Conservation (phyloP, 2,888 invertebrate species). For the Teleogryllus oceanicus region DNA sequence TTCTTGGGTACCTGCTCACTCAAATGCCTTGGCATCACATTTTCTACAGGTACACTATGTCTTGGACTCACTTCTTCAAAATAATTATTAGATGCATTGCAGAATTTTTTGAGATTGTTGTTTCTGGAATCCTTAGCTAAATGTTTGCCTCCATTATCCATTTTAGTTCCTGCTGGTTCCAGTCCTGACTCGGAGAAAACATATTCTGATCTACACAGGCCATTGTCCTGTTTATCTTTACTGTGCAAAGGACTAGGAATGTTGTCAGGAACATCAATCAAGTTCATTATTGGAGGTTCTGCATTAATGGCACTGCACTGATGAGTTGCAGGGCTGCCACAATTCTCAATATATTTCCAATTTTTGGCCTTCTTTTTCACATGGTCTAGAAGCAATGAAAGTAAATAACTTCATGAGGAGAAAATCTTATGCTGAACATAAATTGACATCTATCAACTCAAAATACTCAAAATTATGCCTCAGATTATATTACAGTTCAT, state of each 20-base stretch:
- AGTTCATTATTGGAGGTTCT: slow-evolving; percentile 25
- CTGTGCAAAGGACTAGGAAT: slow-evolving; percentile 12
- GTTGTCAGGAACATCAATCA: slow-evolving; percentile 26
- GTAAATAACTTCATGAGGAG: too few relatives aligned
- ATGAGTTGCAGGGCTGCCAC: slow-evolving; percentile 20
- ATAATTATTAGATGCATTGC: slow-evolving; percentile 26
- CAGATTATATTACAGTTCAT: too few relatives aligned
- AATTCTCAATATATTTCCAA: slow-evolving; percentile 30
- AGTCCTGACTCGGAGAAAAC: slow-evolving; percentile 32
- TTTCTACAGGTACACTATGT: slow-evolving; percentile 27
- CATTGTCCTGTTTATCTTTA: slow-evolving; percentile 24
- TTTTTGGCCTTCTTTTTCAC: slow-evolving; percentile 27
- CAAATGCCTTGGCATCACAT: slow-evolving; percentile 24
- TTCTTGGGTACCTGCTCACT: slow-evolving; percentile 22
- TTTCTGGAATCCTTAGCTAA: slow-evolving; percentile 30
- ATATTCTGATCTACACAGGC: slow-evolving; percentile 32
- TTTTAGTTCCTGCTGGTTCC: slow-evolving; percentile 24
- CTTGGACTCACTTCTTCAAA: slow-evolving; percentile 30
- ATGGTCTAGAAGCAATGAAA: slow-evolving; percentile 11
- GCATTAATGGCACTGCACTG: background rate
- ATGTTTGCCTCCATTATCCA: slow-evolving; percentile 27
- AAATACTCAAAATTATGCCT: too few relatives aligned
- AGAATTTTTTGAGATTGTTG: slow-evolving; percentile 25
- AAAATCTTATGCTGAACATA: too few relatives aligned
- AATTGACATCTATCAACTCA: too few relatives aligned